These are phyloP conservation scores for Centropus bengalensis DNA, from an alignment of 2,113 vertebrate species.

Conservation along the genomic window DNA sequence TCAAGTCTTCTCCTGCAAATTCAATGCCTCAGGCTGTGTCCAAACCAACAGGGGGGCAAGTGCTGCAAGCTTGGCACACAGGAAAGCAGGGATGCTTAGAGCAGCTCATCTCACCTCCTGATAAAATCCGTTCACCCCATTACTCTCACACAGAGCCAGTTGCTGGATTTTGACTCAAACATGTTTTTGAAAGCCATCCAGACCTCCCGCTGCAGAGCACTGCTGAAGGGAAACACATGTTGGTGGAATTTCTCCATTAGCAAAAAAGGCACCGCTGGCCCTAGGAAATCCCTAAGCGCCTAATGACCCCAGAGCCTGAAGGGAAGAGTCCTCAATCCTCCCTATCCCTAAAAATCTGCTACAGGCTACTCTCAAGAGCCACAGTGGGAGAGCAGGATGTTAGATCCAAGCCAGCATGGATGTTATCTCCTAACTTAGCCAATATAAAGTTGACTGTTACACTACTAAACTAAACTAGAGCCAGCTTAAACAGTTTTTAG, in stretches of 20 bases:
- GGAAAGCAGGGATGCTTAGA: not conserved
- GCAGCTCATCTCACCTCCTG: not conserved
- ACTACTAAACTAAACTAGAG: not conserved
- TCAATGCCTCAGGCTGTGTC: not conserved
- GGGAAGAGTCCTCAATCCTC: not conserved
- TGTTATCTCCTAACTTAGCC: not conserved
- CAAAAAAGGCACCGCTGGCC: not conserved
- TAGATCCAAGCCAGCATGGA: not conserved
- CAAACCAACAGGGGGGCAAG: not conserved
- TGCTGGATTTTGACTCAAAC: not conserved
- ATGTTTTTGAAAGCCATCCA: not conserved
- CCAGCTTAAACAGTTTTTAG: not conserved
- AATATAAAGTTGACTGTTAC: fast-evolving
- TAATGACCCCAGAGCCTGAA: not conserved
- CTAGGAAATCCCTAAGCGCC: not conserved
- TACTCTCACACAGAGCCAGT: not conserved
- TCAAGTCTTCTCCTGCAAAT: not conserved
- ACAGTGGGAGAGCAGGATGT: not conserved
- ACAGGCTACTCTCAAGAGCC: not conserved
- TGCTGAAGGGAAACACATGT: constrained; percentile 8
- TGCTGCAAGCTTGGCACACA: fast-evolving
- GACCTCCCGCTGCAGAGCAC: not conserved
- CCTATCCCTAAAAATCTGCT: not conserved
- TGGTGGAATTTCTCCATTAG: not conserved
- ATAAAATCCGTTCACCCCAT: not conserved